These are phyloP conservation scores for Lasius fuliginosus DNA, from an alignment of 2,888 invertebrate genomes.

Conservation along the genomic window DNA sequence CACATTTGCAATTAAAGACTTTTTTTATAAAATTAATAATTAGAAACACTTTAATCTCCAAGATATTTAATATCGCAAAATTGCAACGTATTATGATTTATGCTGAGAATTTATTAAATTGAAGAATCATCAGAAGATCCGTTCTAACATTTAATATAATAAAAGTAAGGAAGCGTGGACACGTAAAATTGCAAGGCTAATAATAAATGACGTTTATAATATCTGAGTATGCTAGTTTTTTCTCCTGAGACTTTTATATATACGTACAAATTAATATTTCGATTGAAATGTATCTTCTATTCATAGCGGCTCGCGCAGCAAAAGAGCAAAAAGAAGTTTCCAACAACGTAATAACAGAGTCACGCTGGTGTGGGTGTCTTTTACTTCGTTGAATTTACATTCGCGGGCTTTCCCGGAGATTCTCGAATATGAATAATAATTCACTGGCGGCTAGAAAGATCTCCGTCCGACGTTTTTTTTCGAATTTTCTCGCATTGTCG, in stretches of 20 bases:
- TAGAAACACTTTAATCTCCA: background rate
- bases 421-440: conserved; percentile 60
- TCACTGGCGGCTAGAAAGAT: conserved; percentile 35
- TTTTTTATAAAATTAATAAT: background rate
- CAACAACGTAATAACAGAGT: conserved; percentile 53
- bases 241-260: background rate
- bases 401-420: conserved; percentile 38
- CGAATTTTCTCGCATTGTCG: conserved; percentile 35
- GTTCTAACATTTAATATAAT: background rate
- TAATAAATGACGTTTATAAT: background rate
- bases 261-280: conserved; percentile 35
- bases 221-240: background rate
- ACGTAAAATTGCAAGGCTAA: background rate
- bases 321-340: conserved; percentile 36
- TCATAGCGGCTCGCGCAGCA: conserved; percentile 7
- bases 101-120: background rate
- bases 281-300: conserved; percentile 45
- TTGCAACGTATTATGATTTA: background rate
- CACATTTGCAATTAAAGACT: background rate
- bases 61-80: background rate
- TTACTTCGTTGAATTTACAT: conserved; percentile 47
- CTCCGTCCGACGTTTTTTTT: conserved; percentile 28
- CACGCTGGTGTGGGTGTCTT: conserved; percentile 48
- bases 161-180: background rate
- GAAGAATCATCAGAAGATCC: background rate